Conservation (phyloP, 2,888 invertebrate species). For the Anthophora plumipes region DNA sequence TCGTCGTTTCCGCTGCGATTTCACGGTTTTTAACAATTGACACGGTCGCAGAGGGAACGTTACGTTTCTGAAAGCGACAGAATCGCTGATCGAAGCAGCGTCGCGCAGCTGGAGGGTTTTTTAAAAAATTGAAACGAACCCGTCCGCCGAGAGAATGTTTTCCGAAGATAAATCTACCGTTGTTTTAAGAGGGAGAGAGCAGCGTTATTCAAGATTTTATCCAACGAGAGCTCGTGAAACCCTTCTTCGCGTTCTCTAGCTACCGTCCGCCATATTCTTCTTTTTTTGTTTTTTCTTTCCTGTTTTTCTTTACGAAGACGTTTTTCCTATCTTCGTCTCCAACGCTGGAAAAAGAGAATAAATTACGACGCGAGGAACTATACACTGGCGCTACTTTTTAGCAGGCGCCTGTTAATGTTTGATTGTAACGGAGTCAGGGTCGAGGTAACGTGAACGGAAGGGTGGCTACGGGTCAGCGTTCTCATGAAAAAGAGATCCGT, state of each 20-base stretch:
- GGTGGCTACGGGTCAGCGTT: neutral
- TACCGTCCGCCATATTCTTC: neutral
- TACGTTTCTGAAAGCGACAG: neutral
- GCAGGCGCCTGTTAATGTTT: slow-evolving; percentile 22
- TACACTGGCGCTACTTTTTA: slow-evolving; percentile 1
- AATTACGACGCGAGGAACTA: slow-evolving; percentile 25
- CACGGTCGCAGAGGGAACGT: neutral
- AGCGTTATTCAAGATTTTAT: slow-evolving; percentile 37
- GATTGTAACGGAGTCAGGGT: slow-evolving; percentile 4
- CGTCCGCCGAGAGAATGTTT: neutral
- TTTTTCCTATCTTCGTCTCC: slow-evolving; percentile 13
- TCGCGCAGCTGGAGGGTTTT: neutral
- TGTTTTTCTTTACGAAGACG: neutral
- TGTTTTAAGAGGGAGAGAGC: slow-evolving; percentile 27
- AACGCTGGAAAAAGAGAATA: slow-evolving; percentile 11
- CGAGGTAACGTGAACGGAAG: neutral
- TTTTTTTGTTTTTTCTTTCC: too few relatives aligned
- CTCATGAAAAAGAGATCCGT: neutral
- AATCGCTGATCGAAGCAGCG: neutral
- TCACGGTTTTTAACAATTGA: slow-evolving; percentile 3
- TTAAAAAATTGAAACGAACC: slow-evolving; percentile 16
- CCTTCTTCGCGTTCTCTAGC: slow-evolving; percentile 6
- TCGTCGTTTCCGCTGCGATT: neutral
- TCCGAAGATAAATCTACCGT: slow-evolving; percentile 21
- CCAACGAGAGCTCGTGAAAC: neutral